Conservation (phyloP, 2,888 invertebrate genomes). For the Patella ulyssiponensis region DNA sequence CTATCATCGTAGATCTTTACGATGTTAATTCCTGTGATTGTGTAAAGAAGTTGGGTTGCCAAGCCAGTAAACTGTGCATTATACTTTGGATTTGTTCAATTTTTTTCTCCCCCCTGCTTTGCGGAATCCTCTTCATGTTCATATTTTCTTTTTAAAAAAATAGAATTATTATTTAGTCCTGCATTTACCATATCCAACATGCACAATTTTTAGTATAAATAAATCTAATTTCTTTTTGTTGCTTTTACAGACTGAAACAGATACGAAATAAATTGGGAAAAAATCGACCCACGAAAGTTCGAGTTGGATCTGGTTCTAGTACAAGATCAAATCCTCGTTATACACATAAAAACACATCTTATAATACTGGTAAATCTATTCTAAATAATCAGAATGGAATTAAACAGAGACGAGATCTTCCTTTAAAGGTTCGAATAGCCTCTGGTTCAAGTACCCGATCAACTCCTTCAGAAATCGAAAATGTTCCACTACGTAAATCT, state of each 20-base stretch:
- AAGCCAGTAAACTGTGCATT: no score
- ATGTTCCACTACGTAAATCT: not conserved
- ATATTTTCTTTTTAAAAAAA: no score
- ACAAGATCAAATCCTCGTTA: not conserved
- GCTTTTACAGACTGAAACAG: conserved; percentile 8
- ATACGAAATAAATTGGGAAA: not conserved
- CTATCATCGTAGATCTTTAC: no score
- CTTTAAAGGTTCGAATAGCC: not conserved
- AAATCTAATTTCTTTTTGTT: not conserved
- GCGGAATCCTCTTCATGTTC: no score
- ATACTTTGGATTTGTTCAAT: no score
- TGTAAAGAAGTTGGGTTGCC: no score
- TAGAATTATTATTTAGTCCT: no score
- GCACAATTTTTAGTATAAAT: no score
- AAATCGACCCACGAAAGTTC: not conserved
- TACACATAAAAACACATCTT: not conserved
- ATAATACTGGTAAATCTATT: not conserved
- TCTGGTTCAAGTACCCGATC: not conserved
- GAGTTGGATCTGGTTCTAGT: not conserved
- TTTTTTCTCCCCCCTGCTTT: no score
- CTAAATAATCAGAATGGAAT: not conserved
- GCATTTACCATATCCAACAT: no score
- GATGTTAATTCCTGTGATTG: no score
- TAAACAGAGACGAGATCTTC: not conserved
- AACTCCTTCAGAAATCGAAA: not conserved